Evolutionary conservation across 1,140 invertebrate genomes (phyloP), one percentile per base, ranked within the genome.

Genomic region (Polyergus mexicanus): DNA sequence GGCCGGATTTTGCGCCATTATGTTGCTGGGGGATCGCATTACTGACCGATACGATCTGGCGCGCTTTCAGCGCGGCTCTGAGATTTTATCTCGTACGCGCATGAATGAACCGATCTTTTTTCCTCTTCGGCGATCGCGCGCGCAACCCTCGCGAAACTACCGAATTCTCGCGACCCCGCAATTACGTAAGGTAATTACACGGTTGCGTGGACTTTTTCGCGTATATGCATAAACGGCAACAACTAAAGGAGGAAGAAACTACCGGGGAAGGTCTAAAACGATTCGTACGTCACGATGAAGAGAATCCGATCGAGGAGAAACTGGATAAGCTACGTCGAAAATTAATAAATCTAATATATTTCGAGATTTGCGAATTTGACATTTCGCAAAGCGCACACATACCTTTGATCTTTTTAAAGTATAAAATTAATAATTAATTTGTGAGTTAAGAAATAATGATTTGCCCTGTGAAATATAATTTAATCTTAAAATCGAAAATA

Each of bases 11-110:
- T 90, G 89, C 89, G 60, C 88, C 89, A 90, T 90, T 90, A 90
- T 90, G 89, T 86, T 78, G 62, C 89, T 74, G 66, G 86, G 88
- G 89, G 89, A 90, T 90, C 88, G 86, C 89, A 88, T 90, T 91
- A 91, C 89, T 83, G 63, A 56, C 86, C 71, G 89, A 91, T 91
- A 91, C 89, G 83, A 87, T 87, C 86, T 84, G 60, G 77, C 69
- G 85, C 78, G 85, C 85, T 85, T 85, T 85, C 84, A 85, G 35
- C 74, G 51, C 51, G 16, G 75, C 84, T 78, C 75, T 80, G 75
- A 80, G 84, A 85, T 85, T 85, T 80, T 85, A 85, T 85, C 84
- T 63, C 60, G 84, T 66, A 56, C 63, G 58, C 74, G 72, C 81
- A 66, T 84, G 81, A 77, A 84, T 84, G 60, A 44, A 51, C 72